A percentile compares a stretch with the other conserved stretches of the same genome.
Evolutionary conservation across 2,113 vertebrate genomes (phyloP).

Genomic region (Cinclus cinclus): DNA sequence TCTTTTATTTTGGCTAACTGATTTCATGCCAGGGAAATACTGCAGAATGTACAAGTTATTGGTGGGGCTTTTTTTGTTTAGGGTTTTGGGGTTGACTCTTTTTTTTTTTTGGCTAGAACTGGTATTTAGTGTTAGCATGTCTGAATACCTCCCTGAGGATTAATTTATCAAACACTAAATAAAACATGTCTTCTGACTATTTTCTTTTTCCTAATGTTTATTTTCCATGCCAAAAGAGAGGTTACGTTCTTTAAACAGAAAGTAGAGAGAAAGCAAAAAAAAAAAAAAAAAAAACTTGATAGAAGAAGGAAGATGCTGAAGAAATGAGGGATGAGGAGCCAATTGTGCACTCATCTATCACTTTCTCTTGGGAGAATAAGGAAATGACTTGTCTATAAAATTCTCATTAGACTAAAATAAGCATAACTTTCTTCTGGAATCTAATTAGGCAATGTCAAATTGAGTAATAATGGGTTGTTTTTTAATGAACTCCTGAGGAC

Average conservation of each 20-base stretch:
- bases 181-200: constrained; percentile 63
- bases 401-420: constrained; percentile 73
- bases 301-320: constrained; percentile 53
- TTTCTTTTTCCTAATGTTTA: constrained; percentile 67
- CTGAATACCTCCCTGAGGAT: constrained; percentile 51
- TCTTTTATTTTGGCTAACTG: neutral
- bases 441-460: constrained; percentile 52
- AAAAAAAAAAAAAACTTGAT: neutral
- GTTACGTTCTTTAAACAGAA: constrained; percentile 33
- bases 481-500: constrained; percentile 69
- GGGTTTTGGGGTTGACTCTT: neutral
- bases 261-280: neutral
- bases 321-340: constrained; percentile 29
- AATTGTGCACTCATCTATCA: constrained; percentile 53
- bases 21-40: neutral
- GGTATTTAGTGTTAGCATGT: constrained; percentile 41
- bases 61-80: neutral
- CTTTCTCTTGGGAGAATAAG: constrained; percentile 62
- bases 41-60: constrained; percentile 23
- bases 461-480: constrained; percentile 64
- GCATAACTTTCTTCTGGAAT: constrained; percentile 60
- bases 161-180: constrained; percentile 67
- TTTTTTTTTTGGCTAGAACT: neutral
- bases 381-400: constrained; percentile 76
- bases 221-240: constrained; percentile 63